Evolutionary conservation across 2,113 vertebrate species (phyloP), one percentile per base, ranked within the genome.

Genomic region (Tretioscincus oriximinensis): DNA sequence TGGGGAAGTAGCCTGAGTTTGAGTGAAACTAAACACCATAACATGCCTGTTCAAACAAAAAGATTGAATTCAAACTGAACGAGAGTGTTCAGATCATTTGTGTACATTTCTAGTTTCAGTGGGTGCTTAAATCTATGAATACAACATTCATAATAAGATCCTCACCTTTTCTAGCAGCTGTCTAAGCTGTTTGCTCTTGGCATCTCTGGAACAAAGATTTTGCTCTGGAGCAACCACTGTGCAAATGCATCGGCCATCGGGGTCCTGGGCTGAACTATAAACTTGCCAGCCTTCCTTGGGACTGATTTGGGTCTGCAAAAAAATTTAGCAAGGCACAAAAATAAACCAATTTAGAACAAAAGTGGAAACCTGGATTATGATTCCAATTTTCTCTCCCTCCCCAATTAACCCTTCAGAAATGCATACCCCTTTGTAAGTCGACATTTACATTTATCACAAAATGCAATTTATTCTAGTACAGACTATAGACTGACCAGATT

Each of bases 261-360:
- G 97, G 84, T 99, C 98, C 92, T 99, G 98, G 1, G 98, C 98
- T 0, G 98, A 99, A 78, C 98, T 99, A 90, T 99, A 99, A 79
- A 99, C 98, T 90, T 99, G 98, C 98, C 98, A 99, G 41, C 98
- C 98, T 92, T 99, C 98, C 91, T 97, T 98, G 24, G 98, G 98
- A 24, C 97, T 97, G 7, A 99, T 97, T 83, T 96, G 95, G 82
- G 98, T 98, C 98, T 99, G 94, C 22, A 93, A 76, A 90, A 67
- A 84, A 63, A 87, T 71, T n/a, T n/a, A 88, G 70, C 82, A 41
- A 86, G 1, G 61, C 85, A 84, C 69, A 89, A 29, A 2, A 64
- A 58, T 74, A 41, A 68, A 67, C 22, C 47, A 1, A 10, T 6
- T 65, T 9, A 51, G 14, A 68, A 35, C 2, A 2, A 26, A 78